A percentile compares a stretch with the other conserved stretches of the same genome.
Evolutionary conservation across 2,797 vertebrate species (phyloP).

Genomic region (Phyllotis vaccarum): DNA sequence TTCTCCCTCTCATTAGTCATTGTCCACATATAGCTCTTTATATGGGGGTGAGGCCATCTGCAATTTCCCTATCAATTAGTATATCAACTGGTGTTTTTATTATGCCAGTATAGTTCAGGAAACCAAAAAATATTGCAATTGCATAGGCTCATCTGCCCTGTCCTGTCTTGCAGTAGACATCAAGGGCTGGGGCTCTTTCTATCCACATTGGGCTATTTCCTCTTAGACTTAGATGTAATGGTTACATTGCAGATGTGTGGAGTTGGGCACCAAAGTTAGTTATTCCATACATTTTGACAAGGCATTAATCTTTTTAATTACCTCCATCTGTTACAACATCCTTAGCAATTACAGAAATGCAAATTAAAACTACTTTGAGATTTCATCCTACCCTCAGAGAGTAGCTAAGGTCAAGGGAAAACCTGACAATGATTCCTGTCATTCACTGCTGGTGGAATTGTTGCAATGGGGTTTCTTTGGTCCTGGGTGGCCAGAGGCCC

Average conservation of each 20-base stretch:
- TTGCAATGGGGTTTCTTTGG: no score
- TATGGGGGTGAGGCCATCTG: background rate
- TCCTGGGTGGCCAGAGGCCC: no score
- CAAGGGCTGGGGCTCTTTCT: background rate
- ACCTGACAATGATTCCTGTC: background rate
- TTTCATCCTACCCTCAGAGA: background rate
- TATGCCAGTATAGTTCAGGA: background rate
- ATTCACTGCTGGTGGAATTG: background rate
- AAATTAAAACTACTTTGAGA: background rate
- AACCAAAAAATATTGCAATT: background rate
- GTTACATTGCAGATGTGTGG: background rate
- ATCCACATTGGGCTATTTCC: background rate
- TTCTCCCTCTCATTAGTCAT: background rate
- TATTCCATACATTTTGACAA: background rate
- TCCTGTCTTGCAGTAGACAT: background rate
- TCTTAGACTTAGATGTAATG: background rate
- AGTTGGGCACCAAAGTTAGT: no score
- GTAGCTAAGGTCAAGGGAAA: background rate
- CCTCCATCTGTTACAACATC: background rate
- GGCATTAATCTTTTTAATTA: background rate
- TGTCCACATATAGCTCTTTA: background rate
- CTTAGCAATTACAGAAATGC: background rate
- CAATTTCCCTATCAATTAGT: background rate
- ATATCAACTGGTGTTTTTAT: background rate
- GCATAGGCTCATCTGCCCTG: background rate